Base-by-base conservation (phyloP, 1,140 invertebrate species). In the Pectinophora gossypiella region DNA sequence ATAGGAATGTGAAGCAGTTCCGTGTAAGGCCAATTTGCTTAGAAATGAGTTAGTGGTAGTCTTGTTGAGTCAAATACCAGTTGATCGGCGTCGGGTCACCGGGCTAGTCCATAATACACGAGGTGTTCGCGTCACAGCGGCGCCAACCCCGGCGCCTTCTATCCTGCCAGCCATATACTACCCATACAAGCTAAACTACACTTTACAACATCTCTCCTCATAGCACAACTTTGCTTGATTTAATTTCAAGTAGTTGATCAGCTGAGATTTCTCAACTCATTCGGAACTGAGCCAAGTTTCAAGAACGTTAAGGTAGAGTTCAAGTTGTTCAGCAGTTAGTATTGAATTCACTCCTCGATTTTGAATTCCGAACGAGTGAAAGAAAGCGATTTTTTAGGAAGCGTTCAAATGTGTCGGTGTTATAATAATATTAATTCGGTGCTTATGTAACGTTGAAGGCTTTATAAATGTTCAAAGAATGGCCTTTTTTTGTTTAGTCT, bases 71-170 rank as follows among this genome's bases (percentile, higher is more conserved):
- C 73, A 82, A 80, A 76, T 79, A 72, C 66, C 67, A 82, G 72
- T 81, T 79, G 80, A 84, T 84, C 76, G 78, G 76, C 73, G 78
- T 70, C 82, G 66, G 80, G 83, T 86, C 76, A 81, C 76, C 70
- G 57, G 76, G 79, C 80, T 83, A 84, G 83, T 84, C 75, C 78
- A 85, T 85, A 82, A 84, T 84, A 84, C 78, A 84, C 78, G 78
- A 84, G 80, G 78, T 84, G 78, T 77, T 68, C 72, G 75, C 82
- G 82, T 77, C 83, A 60, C 69, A 76, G 64, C 76, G 82, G 83
- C 83, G 83, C 83, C 80, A 84, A 61, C 70, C 76, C 69, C 77
- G 72, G 72, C 75, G 75, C 83, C 83, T 81, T 63, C 78, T 72
- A 76, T 83, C 82, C 80, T 84, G 73, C 70, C 71, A 72, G 63